Conservation (phyloP, 2,797 vertebrate genomes). For the Halcyon badia region DNA sequence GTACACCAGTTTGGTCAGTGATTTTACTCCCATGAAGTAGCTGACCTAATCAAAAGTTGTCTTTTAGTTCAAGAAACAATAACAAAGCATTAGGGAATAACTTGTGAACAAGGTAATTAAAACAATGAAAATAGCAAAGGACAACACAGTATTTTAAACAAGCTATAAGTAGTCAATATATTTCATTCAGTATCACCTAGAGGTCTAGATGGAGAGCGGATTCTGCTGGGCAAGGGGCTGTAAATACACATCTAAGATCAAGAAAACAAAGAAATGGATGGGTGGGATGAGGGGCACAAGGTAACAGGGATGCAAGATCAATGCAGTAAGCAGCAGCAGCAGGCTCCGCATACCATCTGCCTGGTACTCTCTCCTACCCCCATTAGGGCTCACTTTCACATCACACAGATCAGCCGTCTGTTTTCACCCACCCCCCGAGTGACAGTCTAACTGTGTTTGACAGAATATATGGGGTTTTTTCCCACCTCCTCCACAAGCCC, state of each 20-base stretch:
- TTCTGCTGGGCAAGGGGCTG: neutral
- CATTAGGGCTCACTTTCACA: slow-evolving; percentile 10
- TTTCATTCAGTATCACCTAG: neutral
- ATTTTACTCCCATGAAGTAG: neutral
- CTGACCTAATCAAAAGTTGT: neutral
- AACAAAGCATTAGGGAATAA: neutral
- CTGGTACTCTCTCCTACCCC: neutral
- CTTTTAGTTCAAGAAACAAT: neutral
- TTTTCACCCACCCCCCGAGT: slow-evolving; percentile 21
- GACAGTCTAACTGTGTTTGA: slow-evolving; percentile 32
- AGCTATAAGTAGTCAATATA: neutral
- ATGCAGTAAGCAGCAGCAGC: neutral
- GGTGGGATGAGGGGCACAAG: neutral
- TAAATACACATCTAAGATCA: neutral
- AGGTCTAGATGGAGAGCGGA: neutral
- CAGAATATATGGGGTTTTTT: slow-evolving; percentile 13
- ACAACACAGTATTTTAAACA: neutral
- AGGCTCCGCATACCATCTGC: neutral
- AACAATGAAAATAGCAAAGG: neutral
- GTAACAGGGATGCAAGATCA: neutral
- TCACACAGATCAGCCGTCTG: slow-evolving; percentile 16
- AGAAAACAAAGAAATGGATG: neutral
- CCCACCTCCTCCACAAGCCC: slow-evolving; percentile 47
- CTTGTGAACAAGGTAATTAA: neutral
- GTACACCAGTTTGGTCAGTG: neutral